Evolutionary conservation across 1,140 invertebrate genomes (phyloP).

Genomic region (Calycopis cecrops): DNA sequence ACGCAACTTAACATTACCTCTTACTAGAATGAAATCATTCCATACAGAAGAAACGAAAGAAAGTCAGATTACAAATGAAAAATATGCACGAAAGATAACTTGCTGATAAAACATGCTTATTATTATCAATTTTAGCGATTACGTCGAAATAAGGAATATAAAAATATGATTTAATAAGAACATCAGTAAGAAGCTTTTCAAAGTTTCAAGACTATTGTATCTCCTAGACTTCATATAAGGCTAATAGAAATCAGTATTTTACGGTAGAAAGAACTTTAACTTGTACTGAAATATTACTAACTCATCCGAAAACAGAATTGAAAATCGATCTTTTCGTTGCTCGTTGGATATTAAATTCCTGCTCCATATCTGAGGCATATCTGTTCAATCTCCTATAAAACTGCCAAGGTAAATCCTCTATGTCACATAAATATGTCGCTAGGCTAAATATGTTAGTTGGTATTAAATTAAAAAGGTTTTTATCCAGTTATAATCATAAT

Average conservation of each 20-base stretch:
- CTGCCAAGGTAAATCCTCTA: constrained; percentile 12
- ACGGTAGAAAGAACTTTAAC: constrained; percentile 12
- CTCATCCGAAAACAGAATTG: constrained; percentile 19
- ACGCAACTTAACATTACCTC: too few relatives aligned
- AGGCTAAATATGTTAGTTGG: constrained; percentile 5
- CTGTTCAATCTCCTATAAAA: constrained; percentile 16
- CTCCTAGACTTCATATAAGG: too few relatives aligned
- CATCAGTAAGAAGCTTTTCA: too few relatives aligned
- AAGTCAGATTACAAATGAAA: too few relatives aligned
- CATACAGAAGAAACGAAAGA: too few relatives aligned
- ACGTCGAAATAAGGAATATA: too few relatives aligned
- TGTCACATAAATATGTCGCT: not conserved
- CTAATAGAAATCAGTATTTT: not conserved
- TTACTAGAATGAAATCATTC: too few relatives aligned
- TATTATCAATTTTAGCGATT: too few relatives aligned
- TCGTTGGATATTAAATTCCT: constrained; percentile 19
- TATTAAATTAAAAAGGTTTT: not conserved
- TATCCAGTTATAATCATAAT: not conserved
- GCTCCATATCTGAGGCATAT: constrained; percentile 15
- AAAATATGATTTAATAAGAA: too few relatives aligned
- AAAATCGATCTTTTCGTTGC: constrained; percentile 19
- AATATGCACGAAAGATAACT: too few relatives aligned
- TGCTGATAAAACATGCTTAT: too few relatives aligned
- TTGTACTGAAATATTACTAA: constrained; percentile 16
- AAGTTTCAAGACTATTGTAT: too few relatives aligned